Conservation (phyloP, 1,140 invertebrate species). For the Ctenoplectra terminalis region DNA sequence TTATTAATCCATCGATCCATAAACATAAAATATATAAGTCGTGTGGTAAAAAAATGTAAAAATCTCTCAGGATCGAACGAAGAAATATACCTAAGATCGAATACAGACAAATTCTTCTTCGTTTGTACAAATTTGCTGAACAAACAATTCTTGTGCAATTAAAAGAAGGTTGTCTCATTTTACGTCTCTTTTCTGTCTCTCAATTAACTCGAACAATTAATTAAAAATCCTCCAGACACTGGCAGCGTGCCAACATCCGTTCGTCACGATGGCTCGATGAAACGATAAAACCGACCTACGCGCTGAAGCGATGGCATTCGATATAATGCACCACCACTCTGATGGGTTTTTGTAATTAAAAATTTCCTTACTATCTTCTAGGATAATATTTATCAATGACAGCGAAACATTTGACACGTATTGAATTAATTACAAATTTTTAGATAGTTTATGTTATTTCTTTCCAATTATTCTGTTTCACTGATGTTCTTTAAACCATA, state of each 20-base stretch:
- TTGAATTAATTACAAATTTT: not conserved
- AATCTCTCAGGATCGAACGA: no score
- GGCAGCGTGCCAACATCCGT: slow-evolving; percentile 42
- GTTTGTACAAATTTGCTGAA: not conserved
- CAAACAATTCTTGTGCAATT: not conserved
- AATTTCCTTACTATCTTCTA: not conserved
- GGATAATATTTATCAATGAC: not conserved
- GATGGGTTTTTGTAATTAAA: slow-evolving; percentile 47
- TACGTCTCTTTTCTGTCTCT: not conserved
- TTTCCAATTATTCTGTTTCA: not conserved
- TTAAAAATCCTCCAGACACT: slow-evolving; percentile 60
- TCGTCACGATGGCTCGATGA: slow-evolving; percentile 21
- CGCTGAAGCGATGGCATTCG: not conserved
- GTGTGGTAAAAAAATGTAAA: no score
- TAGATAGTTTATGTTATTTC: not conserved
- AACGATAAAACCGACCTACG: slow-evolving; percentile 39
- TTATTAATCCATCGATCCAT: no score
- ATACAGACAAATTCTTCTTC: not conserved
- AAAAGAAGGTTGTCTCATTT: not conserved
- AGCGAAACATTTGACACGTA: not conserved
- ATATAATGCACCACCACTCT: slow-evolving; percentile 8
- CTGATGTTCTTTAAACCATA: no score
- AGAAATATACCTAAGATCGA: no score
- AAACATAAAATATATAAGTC: no score
- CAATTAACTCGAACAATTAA: slow-evolving; percentile 66